Conservation (phyloP, 2,113 vertebrate species). For the Gobius niger region DNA sequence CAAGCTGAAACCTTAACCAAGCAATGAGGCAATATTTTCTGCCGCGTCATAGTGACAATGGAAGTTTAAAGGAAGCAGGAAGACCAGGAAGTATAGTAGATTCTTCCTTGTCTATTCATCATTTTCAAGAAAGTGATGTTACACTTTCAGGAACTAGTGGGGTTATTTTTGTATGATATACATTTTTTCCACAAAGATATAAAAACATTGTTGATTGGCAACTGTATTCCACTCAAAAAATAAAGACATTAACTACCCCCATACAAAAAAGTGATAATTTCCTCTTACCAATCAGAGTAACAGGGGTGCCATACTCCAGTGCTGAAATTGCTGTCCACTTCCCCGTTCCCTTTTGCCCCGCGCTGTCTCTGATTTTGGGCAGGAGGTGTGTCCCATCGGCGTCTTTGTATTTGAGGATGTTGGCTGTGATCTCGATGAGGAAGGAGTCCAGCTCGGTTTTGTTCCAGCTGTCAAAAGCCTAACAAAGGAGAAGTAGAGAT, state of each 20-base stretch:
- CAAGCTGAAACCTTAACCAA: conserved; percentile 14
- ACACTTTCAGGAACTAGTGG: neutral
- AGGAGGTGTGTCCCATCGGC: conserved; percentile 83
- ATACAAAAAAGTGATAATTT: neutral
- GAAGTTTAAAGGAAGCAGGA: neutral
- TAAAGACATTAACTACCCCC: neutral
- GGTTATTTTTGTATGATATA: neutral
- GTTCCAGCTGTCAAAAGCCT: conserved; percentile 93
- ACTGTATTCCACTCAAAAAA: neutral
- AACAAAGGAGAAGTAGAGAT: neutral
- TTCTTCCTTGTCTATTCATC: conserved; percentile 33
- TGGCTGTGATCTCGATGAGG: conserved; percentile 96
- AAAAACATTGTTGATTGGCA: neutral
- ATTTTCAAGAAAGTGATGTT: neutral
- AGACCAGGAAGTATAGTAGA: too few relatives aligned
- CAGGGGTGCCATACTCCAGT: conserved; percentile 91
- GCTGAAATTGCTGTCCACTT: conserved; percentile 98
- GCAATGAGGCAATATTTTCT: conserved; percentile 15
- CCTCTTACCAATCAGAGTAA: conserved; percentile 91
- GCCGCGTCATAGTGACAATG: conserved; percentile 15
- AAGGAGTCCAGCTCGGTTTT: conserved; percentile 97
- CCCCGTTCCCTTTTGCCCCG: conserved; percentile 95
- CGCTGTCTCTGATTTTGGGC: conserved; percentile 93
- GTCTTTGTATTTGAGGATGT: conserved; percentile 89
- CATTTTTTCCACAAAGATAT: neutral